Percentiles rank a stretch among this genome's conserved stretches.
phyloP scores from a whole-genome alignment of 2,113 vertebrate genomes.

The Corapipo altera region DNA sequence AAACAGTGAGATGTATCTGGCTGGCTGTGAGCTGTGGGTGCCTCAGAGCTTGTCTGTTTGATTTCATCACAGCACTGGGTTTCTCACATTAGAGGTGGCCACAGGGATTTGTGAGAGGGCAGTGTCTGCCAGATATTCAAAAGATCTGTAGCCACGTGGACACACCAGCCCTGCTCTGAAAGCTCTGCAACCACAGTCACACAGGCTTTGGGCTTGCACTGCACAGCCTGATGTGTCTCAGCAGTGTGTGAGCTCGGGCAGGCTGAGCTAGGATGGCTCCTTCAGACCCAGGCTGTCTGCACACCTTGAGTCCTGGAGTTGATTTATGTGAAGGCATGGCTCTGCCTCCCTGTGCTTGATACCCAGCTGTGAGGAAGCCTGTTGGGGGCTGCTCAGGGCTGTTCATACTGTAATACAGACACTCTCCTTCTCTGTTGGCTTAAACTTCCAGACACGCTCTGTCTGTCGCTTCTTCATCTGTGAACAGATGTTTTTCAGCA shows the following conservation, averaged over 20 bases:
- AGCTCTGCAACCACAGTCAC: not conserved
- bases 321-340: not conserved
- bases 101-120: not conserved
- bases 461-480: not conserved
- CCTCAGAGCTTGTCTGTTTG: not conserved
- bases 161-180: not conserved
- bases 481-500: slow-evolving; percentile 36
- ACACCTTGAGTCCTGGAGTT: not conserved
- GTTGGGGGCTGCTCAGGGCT: not conserved
- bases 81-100: not conserved
- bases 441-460: not conserved
- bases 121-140: not conserved
- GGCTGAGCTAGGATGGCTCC: not conserved
- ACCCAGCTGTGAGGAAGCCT: not conserved
- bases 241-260: not conserved
- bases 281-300: not conserved
- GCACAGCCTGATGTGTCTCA: not conserved
- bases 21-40: not conserved
- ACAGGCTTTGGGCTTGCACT: not conserved
- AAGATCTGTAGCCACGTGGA: fast-evolving
- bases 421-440: not conserved
- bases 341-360: not conserved
- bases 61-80: not conserved
- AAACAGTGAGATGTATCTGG: not conserved
- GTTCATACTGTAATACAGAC: not conserved